Conservation (phyloP, 2,113 vertebrate species). For the Oenanthe oenanthe region DNA sequence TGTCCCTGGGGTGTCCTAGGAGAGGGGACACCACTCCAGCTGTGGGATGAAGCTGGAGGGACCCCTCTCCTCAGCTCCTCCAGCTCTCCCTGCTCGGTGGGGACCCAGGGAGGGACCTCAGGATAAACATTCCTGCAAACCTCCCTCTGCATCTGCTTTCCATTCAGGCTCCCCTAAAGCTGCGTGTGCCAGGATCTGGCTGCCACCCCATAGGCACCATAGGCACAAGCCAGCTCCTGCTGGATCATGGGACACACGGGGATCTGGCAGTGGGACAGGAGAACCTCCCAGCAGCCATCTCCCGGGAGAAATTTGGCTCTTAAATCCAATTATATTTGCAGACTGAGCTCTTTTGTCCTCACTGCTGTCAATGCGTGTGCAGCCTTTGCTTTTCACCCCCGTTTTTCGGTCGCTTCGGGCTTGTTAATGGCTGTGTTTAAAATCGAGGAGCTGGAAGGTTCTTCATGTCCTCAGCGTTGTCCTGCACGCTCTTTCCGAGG, state of each 20-base stretch:
- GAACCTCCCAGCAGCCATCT: not conserved
- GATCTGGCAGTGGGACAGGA: not conserved
- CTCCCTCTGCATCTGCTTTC: not conserved
- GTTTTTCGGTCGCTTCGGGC: not conserved
- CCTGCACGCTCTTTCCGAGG: not conserved
- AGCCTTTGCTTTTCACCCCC: not conserved
- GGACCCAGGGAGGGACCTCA: not conserved
- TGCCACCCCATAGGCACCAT: accelerated
- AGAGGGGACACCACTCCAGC: not conserved
- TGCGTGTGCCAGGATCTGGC: not conserved
- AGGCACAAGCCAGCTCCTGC: not conserved
- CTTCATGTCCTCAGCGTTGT: not conserved
- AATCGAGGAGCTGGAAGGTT: not conserved
- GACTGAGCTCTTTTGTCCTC: not conserved
- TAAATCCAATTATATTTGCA: not conserved
- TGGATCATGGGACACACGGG: not conserved
- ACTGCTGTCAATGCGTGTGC: accelerated
- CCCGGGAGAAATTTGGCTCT: not conserved
- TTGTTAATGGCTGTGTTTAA: not conserved
- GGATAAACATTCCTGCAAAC: not conserved
- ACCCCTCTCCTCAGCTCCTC: not conserved
- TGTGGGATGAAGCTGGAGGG: not conserved
- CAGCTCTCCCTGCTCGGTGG: accelerated
- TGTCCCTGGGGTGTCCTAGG: not conserved
- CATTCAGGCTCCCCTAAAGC: not conserved